Base-by-base conservation (phyloP, 2,113 vertebrate species). In the Ranitomeya variabilis region DNA sequence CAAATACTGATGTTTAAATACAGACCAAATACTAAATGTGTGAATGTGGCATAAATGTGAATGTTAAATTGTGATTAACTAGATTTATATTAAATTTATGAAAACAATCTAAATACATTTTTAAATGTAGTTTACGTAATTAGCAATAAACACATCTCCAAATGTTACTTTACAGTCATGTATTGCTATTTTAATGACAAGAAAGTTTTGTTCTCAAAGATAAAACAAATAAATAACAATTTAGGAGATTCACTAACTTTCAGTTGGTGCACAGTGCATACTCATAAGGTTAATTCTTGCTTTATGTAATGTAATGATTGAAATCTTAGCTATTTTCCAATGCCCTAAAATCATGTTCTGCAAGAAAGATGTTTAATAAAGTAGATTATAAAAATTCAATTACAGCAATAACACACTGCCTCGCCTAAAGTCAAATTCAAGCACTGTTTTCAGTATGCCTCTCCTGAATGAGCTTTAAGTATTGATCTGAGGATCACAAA, bases 351-450 rank as follows among this genome's bases (percentile, higher is more conserved):
- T 31, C 23, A 31, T 71, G 26, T 71, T 71, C 69, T 71, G 26
- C 69, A 71, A 71, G 23, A 6, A 26, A 37, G 69, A 71, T 31
- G 26, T 71, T 71, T 71, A 71, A 71, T 31, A 71, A 69, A 69
- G 69, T 15, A 71, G 23, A 71, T 31, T 71, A 78, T 78, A 78
- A 52, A 78, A 54, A 78, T 78, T 78, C 45, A 78, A 78, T 78
- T 54, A 78, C 16, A 78, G 51, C 52, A 78, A 52, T 54, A 54
- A 21, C 52, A 13, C 55, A 55, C 55, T 55, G 69, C 23, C 26
- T 71, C 7, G 69, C 69, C 69, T 71, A 78, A 78, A 54, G 51
- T 54, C 54, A 52, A 54, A 54, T n/a, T 78, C 19, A 21, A 78
- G 55, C 4, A 21, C 52, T 54, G 19, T 54, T 21, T 54, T 79